Evolutionary conservation across 2,113 vertebrate genomes (phyloP).

Genomic region (Phycodurus eques): DNA sequence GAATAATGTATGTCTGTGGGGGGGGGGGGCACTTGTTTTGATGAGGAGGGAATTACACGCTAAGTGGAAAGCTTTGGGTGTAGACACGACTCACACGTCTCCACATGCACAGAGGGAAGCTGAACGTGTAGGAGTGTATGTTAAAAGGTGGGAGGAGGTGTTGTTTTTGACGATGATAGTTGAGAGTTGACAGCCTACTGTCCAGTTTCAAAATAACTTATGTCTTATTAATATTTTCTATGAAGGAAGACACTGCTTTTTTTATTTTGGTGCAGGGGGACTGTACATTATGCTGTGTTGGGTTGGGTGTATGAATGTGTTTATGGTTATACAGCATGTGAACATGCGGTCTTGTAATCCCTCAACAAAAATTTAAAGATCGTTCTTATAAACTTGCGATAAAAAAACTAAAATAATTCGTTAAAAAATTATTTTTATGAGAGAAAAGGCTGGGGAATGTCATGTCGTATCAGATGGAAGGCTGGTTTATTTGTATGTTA

Average conservation of each 20-base stretch:
- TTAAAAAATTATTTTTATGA: not conserved
- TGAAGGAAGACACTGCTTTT: constrained; percentile 38
- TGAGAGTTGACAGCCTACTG: constrained; percentile 42
- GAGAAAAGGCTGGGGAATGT: constrained; percentile 24
- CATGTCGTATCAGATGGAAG: constrained; percentile 42
- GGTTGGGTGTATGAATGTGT: not conserved
- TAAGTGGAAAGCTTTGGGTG: constrained; percentile 19
- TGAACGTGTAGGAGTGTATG: constrained; percentile 27
- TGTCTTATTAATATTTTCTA: constrained; percentile 54
- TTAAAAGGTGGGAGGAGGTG: constrained; percentile 49
- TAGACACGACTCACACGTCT: not conserved
- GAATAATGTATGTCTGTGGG: not conserved
- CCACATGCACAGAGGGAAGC: constrained; percentile 22
- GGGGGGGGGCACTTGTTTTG: constrained; percentile 7
- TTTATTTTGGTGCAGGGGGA: not conserved
- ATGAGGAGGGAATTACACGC: constrained; percentile 12
- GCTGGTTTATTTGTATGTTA: constrained; percentile 32
- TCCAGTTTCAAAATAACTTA: constrained; percentile 47
- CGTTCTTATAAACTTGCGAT: no score
- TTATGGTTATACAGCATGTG: not conserved
- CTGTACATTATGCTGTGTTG: not conserved
- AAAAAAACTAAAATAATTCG: no score
- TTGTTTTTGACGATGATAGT: constrained; percentile 49
- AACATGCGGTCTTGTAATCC: not conserved
- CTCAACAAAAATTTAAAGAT: no score